Base-by-base conservation (phyloP, 1,140 invertebrate genomes). In the Lordiphosa collinella region DNA sequence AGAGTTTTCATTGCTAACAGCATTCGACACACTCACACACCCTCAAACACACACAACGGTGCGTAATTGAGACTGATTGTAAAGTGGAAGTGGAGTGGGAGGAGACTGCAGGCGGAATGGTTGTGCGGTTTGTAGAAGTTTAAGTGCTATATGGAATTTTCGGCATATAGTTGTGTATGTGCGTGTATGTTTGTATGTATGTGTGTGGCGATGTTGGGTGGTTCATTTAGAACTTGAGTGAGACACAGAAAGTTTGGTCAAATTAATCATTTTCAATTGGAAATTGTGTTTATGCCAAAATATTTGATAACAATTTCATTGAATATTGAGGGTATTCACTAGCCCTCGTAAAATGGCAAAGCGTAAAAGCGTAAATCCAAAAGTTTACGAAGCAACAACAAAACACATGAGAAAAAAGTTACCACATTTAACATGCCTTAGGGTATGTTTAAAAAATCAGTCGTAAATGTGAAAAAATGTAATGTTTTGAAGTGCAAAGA, bases 31-130 rank as follows among this genome's bases (percentile, higher is more conserved):
- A 68, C 49, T 38, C 35, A 31, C 31, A 50, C 44, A 47, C 7
- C 14, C 8, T 18, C 29, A 34, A 57, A 9, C 60, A 70, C 75
- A 75, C 67, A 76, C n/a, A 80, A 80, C 76, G 66, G 66, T 71
- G 76, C 76, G 78, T 80, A 80, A 80, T 80, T 80, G 76, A 80
- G 76, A 82, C 76, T 58, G 71, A 82, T 71, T 82, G 76, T 68
- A 52, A 55, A 64, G 41, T 40, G 66, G 38, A 48, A 11, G 38
- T 36, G 5, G 10, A 14, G 32, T 11, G 10, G 53, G 56, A 22
- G 1, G 55, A 34, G 14, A n/a, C 14, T 13, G 36, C 34, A 32
- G 31, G 35, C 29, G 32, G 10, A 22, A 34, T 16, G 51, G n/a
- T n/a, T 36, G 11, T 50, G 11, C 12, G 16, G 47, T n/a, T 35